Base-by-base conservation (phyloP, 2,888 invertebrate species). In the Hemicrepidius hirtus region DNA sequence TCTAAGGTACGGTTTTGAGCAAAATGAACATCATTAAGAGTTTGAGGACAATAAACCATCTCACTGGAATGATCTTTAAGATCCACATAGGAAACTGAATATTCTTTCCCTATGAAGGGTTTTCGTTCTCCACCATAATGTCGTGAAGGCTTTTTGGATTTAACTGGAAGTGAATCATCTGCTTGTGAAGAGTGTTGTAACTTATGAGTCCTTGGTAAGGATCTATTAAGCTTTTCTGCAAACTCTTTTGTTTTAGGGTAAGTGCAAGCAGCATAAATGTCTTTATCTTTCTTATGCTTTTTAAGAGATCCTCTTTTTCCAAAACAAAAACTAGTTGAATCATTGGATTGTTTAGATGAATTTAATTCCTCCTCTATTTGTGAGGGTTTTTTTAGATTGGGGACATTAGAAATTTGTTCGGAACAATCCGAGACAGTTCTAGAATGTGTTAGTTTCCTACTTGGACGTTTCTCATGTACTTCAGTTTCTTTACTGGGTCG, bases 11-110 rank as follows among this genome's bases (percentile, higher is more conserved):
- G 80, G 73, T 86, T 86, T 74, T 84, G 85, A 12, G 86, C 86
- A 75, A 84, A 86, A 60, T 86, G 85, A 6, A 84, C 83, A 68
- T 85, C 85, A 41, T 82, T 85, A 4, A 82, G 77, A 0, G 82
- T 85, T 78, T 85, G 83, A 3, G 85, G 84, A 75, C 85, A 85
- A 78, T 84, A 86, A 60, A 86, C 85, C 84, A 85, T 85, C 76
- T 86, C 85, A 73, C 84, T 84, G 0, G 84, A 84, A 40, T 79
- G 74, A n/a, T 84, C 83, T 18, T 81, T 77, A 37, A 79, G 75
- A 35, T 79, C 77, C 4, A 71, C 75, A 20, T 75, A 78, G 7
- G 78, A 76, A 24, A 76, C 78, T 5, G 77, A 74, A 67, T 76
- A 76, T 50, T 77, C 74, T 53, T 79, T 79, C n/a, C 44, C 67